Evolutionary conservation across 2,113 vertebrate genomes (phyloP).

Genomic region (Festucalex cinctus): DNA sequence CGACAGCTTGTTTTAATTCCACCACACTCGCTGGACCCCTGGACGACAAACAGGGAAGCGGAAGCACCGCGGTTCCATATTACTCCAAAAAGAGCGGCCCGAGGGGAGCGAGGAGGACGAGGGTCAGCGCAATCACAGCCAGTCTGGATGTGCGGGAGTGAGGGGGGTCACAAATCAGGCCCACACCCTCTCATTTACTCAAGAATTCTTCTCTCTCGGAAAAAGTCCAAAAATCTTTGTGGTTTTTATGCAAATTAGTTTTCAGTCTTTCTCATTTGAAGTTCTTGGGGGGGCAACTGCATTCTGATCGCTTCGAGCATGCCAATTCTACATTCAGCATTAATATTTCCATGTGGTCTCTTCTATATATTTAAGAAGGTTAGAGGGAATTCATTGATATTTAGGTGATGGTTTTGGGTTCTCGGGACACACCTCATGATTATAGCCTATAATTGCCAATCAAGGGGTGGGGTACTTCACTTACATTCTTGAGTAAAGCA

Average conservation of each 20-base stretch:
- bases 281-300: no score
- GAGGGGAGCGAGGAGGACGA: slow-evolving; percentile 55
- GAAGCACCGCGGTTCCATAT: slow-evolving; percentile 51
- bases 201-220: slow-evolving; percentile 49
- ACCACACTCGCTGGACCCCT: slow-evolving; percentile 40
- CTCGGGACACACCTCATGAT: no score
- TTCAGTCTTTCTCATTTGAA: slow-evolving; percentile 29
- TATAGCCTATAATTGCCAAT: no score
- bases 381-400: neutral
- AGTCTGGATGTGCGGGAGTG: slow-evolving; percentile 41
- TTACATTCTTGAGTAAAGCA: no score
- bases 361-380: neutral
- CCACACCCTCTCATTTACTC: slow-evolving; percentile 39
- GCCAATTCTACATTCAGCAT: slow-evolving; percentile 8
- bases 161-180: slow-evolving; percentile 46
- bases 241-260: slow-evolving; percentile 43
- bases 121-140: slow-evolving; percentile 60
- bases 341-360: slow-evolving; percentile 37
- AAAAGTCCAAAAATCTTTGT: slow-evolving; percentile 34
- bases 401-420: no score
- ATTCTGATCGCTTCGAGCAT: neutral
- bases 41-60: slow-evolving; percentile 61
- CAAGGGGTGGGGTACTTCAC: no score
- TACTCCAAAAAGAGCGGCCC: slow-evolving; percentile 56
- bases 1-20: slow-evolving; percentile 71